These are phyloP conservation scores for Scatophagus argus DNA, from an alignment of 2,113 vertebrate species.

Conservation along the genomic window DNA sequence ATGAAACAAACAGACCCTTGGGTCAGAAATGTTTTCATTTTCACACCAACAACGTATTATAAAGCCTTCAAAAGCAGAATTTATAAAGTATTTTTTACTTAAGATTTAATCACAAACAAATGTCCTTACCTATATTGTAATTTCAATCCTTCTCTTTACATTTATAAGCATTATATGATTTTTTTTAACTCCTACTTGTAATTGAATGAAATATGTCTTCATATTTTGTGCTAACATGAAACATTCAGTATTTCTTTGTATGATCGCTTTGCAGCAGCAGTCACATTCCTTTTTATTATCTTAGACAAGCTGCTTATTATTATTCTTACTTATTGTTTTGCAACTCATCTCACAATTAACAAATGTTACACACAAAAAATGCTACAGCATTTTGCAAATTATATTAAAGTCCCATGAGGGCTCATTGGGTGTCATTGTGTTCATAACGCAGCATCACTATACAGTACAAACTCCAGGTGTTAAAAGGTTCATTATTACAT, in stretches of 20 bases:
- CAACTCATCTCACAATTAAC: no score
- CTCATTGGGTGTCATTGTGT: background rate
- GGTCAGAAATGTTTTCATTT: background rate
- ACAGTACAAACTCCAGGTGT: background rate
- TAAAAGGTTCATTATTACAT: background rate
- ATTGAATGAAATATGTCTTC: background rate
- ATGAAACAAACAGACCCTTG: background rate
- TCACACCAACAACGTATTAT: background rate
- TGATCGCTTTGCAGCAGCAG: background rate
- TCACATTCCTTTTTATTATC: background rate
- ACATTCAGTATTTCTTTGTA: background rate
- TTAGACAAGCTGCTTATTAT: background rate
- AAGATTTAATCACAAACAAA: background rate
- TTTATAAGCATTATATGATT: background rate
- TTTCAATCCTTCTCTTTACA: background rate
- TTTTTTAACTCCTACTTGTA: background rate
- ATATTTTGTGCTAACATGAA: background rate
- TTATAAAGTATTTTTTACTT: background rate
- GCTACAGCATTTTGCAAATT: no score
- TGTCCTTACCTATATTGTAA: background rate
- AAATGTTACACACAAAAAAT: no score
- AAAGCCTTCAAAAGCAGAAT: background rate
- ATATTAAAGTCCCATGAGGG: no score
- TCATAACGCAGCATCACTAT: background rate
- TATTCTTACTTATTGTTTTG: no score